Evolutionary conservation across 1,140 invertebrate species (phyloP), one percentile per base, ranked within the genome.

Genomic region (Cheumatopsyche charites): DNA sequence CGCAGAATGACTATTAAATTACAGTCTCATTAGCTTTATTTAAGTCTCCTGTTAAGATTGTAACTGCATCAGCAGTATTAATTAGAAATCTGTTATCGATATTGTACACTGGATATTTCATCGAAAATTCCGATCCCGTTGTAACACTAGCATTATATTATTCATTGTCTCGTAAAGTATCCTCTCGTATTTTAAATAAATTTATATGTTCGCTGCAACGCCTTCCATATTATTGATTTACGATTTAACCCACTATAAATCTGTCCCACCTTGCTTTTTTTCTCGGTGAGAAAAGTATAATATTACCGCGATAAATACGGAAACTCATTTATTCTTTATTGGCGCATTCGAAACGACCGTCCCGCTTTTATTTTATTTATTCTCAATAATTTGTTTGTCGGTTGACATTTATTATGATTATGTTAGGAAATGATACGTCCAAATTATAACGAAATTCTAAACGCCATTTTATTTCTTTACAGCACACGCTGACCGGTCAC

Each of bases 401-500:
- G 23, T 26, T 58, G 23, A 58, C 23, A 19, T 58, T 58, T 58
- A 58, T 58, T 25, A 25, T 58, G 47, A 52, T 52, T 52, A 52
- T 15, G 47, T 17, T 52, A 2, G 47, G 47, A 52, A 52, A 52
- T 17, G 47, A 52, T 52, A 52, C 19, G 19, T 58, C 11, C 29
- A 12, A 23, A 58, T 58, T 26, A 58, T 23, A 12, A 1, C 17
- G 12, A 19, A 58, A 25, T 58, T 25, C 23, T 58, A 11, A 21
- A 19, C 2, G 21, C 9, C 42, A 47, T 7, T 47, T 41, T 68
- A 1, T 82, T 83, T 84, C 84, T 83, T 90, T 88, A 26, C 88
- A 98, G 94, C 95, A 97, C 81, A 98, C 96, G 29, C 83, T 99
- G 76, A 98, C 97, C 66, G 97, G 97, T 58, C 97, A 99, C 85